Conservation (phyloP, 2,888 invertebrate species). For the Colostygia pectinataria region DNA sequence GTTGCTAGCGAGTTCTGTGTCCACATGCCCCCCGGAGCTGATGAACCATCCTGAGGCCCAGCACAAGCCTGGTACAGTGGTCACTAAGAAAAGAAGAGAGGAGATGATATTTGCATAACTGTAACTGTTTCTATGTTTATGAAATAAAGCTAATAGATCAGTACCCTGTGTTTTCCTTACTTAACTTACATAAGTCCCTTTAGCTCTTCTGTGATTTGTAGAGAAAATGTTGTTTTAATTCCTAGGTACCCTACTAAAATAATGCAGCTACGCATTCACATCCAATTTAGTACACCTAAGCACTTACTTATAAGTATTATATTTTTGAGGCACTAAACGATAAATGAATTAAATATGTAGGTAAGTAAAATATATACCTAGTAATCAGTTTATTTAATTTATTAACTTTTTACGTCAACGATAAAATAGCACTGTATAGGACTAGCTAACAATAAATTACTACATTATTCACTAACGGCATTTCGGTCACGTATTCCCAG, state of each 20-base stretch:
- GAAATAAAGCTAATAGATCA: constrained; percentile 32
- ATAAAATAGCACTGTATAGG: constrained; percentile 41
- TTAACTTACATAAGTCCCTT: too few relatives aligned
- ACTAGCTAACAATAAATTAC: constrained; percentile 44
- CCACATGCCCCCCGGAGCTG: constrained; percentile 97
- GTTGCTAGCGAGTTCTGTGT: constrained; percentile 93
- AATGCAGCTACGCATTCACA: too few relatives aligned
- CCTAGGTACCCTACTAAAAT: too few relatives aligned
- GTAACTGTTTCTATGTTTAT: constrained; percentile 16
- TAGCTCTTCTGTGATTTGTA: too few relatives aligned
- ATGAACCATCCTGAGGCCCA: constrained; percentile 99
- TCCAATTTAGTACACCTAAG: too few relatives aligned
- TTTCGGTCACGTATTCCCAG: constrained; percentile 10
- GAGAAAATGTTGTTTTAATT: too few relatives aligned
- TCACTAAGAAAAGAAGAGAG: constrained; percentile 95
- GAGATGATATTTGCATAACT: constrained; percentile 97
- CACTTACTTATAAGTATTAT: too few relatives aligned
- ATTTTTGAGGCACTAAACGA: not conserved
- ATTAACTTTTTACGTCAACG: constrained; percentile 25
- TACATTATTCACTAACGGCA: constrained; percentile 29
- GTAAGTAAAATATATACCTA: too few relatives aligned
- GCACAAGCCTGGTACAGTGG: constrained; percentile 97
- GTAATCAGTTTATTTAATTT: constrained; percentile 44
- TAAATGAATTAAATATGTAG: constrained; percentile 34
- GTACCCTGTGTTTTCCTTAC: constrained; percentile 12